A percentile compares a stretch with the other conserved stretches of the same genome.
phyloP scores from a whole-genome alignment of 2,888 invertebrate species.

The Rhagonycha lutea region DNA sequence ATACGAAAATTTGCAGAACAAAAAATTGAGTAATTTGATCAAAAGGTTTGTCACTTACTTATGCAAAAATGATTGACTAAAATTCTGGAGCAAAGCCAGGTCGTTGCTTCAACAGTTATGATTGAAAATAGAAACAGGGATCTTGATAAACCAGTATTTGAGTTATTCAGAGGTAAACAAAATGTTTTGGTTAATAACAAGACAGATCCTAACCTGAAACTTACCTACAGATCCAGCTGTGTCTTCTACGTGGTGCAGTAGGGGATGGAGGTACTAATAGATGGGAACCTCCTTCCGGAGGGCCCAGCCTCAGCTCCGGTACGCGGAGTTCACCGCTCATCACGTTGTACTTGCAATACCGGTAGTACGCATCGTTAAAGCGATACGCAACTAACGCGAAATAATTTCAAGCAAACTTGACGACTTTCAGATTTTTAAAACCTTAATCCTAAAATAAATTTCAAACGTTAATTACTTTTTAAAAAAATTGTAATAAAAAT shows the following conservation, averaged over 20 bases:
- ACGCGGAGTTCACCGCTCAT: constrained; percentile 67
- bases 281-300: constrained; percentile 56
- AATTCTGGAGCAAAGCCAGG: background rate
- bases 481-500: background rate
- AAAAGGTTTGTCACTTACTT: background rate
- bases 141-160: background rate
- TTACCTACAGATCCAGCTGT: constrained; percentile 81
- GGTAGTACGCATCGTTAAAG: constrained; percentile 20
- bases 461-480: constrained; percentile 12
- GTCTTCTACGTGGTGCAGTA: constrained; percentile 65
- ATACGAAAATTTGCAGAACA: background rate
- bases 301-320: constrained; percentile 71
- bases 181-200: too few species aligned
- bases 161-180: background rate
- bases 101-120: background rate
- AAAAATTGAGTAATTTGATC: background rate
- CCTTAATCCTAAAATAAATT: constrained; percentile 25
- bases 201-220: constrained; percentile 41
- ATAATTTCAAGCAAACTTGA: constrained; percentile 8
- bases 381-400: constrained; percentile 12
- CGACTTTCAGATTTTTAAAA: constrained; percentile 20
- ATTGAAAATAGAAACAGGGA: background rate
- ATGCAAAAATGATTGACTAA: background rate
- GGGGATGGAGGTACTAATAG: constrained; percentile 55
- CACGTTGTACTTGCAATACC: constrained; percentile 23